These are phyloP conservation scores for Antigone vipio DNA, from an alignment of 2,113 vertebrate species.

Conservation along the genomic window DNA sequence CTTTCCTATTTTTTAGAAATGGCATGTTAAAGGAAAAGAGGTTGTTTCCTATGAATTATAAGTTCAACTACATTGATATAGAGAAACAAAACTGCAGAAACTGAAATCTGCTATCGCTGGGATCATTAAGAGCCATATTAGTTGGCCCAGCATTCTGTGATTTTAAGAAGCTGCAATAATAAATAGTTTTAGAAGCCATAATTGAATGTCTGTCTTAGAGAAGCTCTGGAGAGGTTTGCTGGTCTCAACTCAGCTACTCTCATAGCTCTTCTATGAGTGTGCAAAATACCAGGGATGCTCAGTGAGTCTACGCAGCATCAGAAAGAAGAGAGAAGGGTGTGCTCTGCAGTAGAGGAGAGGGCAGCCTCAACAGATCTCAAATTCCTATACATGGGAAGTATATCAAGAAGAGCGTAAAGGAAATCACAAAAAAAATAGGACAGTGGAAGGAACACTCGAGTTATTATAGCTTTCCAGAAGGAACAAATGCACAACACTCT, in stretches of 20 bases:
- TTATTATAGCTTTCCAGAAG: neutral
- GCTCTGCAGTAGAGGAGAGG: neutral
- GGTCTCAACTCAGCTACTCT: neutral
- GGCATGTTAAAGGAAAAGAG: neutral
- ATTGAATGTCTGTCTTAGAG: neutral
- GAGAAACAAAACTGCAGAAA: neutral
- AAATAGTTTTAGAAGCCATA: neutral
- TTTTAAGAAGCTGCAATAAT: neutral
- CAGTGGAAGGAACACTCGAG: fast-evolving
- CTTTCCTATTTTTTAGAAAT: neutral
- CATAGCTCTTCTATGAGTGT: neutral
- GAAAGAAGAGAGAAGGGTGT: neutral
- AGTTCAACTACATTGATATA: neutral
- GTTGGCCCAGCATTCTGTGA: neutral
- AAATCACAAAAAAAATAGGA: neutral
- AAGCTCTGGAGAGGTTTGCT: neutral
- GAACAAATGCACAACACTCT: neutral
- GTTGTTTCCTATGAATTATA: neutral
- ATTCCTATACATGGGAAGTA: neutral
- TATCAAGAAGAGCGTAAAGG: neutral
- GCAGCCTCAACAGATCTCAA: neutral
- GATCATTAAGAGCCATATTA: neutral
- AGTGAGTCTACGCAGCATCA: neutral
- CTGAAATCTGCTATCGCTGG: neutral
- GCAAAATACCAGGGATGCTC: neutral